Evolutionary conservation across 2,888 invertebrate genomes (phyloP), one percentile per base, ranked within the genome.

Genomic region (Mesoligia furuncula): DNA sequence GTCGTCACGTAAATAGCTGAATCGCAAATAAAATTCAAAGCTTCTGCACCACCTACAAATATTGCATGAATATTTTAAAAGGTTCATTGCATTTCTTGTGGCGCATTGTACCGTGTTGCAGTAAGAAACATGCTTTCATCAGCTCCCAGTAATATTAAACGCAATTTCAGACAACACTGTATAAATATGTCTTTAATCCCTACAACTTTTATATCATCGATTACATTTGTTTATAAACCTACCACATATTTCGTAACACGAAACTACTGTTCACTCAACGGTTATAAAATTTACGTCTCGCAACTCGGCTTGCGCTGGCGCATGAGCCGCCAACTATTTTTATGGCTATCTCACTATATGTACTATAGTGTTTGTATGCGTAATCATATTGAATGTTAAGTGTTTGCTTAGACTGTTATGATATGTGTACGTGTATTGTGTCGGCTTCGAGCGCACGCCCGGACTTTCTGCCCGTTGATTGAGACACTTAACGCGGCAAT

Each of bases 371-470:
- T 85, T 80, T 80, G 79, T 80, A 83, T 79, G 86, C 80, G 84
- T 87, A 82, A 86, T 77, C 71, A 82, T 77, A 85, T 83, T 81
- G 83, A 87, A 87, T 86, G 83, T 85, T 81, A 85, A 83, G 81
- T 83, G 85, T 85, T 80, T 79, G 83, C 75, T 81, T 77, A 79
- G 67, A 70, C 84, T 82, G 80, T 87, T 85, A 76, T 81, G 80
- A 83, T 83, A 75, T 84, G 59, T 81, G 75, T 77, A 75, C 73
- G 36, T 75, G 81, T 71, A 75, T 77, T 84, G 84, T 67, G 72
- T 73, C 36, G 51, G 66, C 36, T 67, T 75, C 20, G 42, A 65
- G 65, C 57, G 73, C 73, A 71, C 65, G 81, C 75, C 57, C 31
- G 20, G 57, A 45, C 75, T 84, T 74, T 73, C 77, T 77, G 81